Evolutionary conservation across 2,113 vertebrate species (phyloP).

Genomic region (Callionymus lyra): DNA sequence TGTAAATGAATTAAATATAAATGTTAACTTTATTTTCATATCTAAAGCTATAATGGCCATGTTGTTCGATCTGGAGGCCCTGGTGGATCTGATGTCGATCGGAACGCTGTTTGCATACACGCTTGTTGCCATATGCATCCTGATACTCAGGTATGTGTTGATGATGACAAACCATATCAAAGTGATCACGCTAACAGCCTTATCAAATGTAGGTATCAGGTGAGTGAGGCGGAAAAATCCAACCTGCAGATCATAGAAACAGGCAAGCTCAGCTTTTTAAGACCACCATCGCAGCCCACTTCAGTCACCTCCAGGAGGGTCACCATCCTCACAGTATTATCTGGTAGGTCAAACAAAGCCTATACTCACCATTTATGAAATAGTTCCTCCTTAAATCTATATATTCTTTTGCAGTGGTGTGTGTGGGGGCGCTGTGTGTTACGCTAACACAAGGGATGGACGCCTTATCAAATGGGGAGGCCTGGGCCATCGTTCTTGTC

Average conservation of each 20-base stretch:
- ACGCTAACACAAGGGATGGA: slow-evolving; percentile 43
- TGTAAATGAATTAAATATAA: no score
- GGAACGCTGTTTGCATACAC: slow-evolving; percentile 80
- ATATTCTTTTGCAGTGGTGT: slow-evolving; percentile 42
- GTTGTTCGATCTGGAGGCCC: slow-evolving; percentile 75
- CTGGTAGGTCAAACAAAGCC: slow-evolving; percentile 29
- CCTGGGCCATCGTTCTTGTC: slow-evolving; percentile 61
- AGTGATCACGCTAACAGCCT: not conserved
- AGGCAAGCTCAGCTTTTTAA: slow-evolving; percentile 43
- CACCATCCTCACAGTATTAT: slow-evolving; percentile 42
- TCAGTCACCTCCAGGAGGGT: slow-evolving; percentile 55
- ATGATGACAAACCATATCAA: not conserved
- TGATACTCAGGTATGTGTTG: slow-evolving; percentile 74
- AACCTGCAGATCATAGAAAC: slow-evolving; percentile 15
- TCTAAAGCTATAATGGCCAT: slow-evolving; percentile 81
- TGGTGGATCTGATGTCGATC: slow-evolving; percentile 82
- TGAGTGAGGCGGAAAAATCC: slow-evolving; percentile 20
- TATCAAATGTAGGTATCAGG: slow-evolving; percentile 60
- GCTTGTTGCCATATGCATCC: slow-evolving; percentile 75
- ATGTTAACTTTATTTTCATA: no score
- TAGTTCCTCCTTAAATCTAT: not conserved
- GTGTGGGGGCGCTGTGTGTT: slow-evolving; percentile 54
- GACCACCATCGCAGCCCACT: slow-evolving; percentile 46
- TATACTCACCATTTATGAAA: not conserved
- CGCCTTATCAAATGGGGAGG: slow-evolving; percentile 37